Percentiles rank a stretch among this genome's conserved stretches.
Evolutionary conservation across 2,113 vertebrate genomes (phyloP).

Genomic region (Forbesichthys agassizii): DNA sequence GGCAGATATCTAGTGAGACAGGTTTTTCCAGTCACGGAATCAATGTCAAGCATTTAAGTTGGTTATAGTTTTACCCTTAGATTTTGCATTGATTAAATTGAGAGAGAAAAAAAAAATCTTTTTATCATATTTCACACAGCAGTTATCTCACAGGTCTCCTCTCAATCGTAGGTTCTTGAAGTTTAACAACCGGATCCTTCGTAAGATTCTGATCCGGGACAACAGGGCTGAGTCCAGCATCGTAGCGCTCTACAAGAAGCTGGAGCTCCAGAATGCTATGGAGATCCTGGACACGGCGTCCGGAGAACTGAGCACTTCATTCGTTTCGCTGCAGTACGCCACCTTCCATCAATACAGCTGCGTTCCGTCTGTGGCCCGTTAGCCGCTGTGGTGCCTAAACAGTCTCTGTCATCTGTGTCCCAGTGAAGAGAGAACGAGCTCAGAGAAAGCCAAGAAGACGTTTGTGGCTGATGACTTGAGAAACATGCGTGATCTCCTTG

Average conservation of each 20-base stretch:
- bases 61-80: background rate
- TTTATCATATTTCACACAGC: background rate
- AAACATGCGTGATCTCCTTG: conserved; percentile 90
- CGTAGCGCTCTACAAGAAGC: conserved; percentile 91
- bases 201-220: conserved; percentile 86
- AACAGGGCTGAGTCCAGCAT: conserved; percentile 88
- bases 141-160: background rate
- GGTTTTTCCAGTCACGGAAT: conserved; percentile 12
- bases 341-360: background rate
- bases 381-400: background rate
- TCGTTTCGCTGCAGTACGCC: conserved; percentile 78
- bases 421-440: conserved; percentile 75
- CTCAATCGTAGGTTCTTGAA: conserved; percentile 85
- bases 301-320: conserved; percentile 77
- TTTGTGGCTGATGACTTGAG: conserved; percentile 83
- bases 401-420: conserved; percentile 5
- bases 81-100: background rate
- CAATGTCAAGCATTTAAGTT: background rate
- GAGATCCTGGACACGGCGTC: conserved; percentile 85
- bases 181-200: conserved; percentile 88
- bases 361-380: background rate
- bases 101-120: background rate
- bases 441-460: conserved; percentile 77
- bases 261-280: conserved; percentile 92
- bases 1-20: background rate